Conservation (phyloP, 2,113 vertebrate genomes). For the Taxidea taxus region DNA sequence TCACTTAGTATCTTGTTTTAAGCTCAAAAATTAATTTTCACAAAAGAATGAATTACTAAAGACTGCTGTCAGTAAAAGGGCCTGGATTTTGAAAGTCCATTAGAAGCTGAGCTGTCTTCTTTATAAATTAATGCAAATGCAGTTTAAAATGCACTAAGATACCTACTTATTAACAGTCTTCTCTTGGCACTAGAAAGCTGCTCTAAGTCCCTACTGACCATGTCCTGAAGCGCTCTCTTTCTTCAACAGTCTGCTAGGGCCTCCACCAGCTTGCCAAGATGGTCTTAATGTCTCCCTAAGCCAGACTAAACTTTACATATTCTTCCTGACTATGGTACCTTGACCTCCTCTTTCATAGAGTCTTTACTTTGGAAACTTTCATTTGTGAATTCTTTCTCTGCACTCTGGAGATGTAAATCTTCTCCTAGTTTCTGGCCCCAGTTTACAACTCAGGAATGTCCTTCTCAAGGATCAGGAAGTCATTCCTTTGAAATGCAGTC, state of each 20-base stretch:
- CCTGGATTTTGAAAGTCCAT: not conserved
- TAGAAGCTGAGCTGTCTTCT: not conserved
- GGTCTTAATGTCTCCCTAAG: not conserved
- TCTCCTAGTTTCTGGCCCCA: not conserved
- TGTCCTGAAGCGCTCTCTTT: not conserved
- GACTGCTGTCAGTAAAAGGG: not conserved
- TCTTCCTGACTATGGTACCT: not conserved
- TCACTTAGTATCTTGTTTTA: not conserved
- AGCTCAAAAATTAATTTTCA: slow-evolving; percentile 17
- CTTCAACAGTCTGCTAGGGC: not conserved
- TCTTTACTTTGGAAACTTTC: not conserved
- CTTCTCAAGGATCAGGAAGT: not conserved
- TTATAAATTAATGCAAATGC: not conserved
- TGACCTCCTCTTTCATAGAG: not conserved
- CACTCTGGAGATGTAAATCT: not conserved
- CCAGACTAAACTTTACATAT: not conserved
- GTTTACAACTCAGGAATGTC: not conserved
- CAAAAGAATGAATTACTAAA: not conserved
- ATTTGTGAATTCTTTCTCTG: not conserved
- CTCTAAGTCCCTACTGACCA: not conserved
- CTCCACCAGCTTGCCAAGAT: not conserved
- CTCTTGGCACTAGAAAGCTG: not conserved
- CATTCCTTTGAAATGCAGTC: not conserved
- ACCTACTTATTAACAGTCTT: not conserved
- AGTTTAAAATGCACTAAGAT: not conserved